These are phyloP conservation scores for Percopsis transmontana DNA, from an alignment of 2,113 vertebrate species.

Conservation along the genomic window DNA sequence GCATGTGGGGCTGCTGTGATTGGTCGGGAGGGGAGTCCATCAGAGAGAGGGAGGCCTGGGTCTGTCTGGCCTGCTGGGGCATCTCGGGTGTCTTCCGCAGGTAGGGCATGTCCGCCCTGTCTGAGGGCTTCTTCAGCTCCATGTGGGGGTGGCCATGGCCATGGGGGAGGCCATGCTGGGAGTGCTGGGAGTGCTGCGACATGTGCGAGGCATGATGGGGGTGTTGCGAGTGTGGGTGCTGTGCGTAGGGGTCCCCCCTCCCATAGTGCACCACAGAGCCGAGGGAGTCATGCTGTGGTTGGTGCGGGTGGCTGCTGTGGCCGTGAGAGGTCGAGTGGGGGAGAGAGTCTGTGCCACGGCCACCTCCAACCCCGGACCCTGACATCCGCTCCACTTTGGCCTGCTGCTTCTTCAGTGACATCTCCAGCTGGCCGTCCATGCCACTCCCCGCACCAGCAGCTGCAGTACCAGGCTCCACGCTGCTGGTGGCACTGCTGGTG, in stretches of 20 bases:
- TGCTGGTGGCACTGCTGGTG: conserved; percentile 60
- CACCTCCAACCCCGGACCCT: conserved; percentile 54
- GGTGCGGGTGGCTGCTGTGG: conserved; percentile 50
- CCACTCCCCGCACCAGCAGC: conserved; percentile 38
- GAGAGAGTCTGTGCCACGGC: conserved; percentile 53
- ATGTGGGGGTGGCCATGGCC: conserved; percentile 68
- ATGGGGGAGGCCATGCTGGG: conserved; percentile 62
- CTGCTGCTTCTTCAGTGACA: conserved; percentile 79
- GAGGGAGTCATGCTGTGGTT: conserved; percentile 74
- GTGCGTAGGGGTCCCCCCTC: conserved; percentile 69
- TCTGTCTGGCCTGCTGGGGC: conserved; percentile 66
- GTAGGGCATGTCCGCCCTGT: conserved; percentile 73
- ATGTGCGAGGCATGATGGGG: conserved; percentile 42
- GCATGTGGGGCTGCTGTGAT: conserved; percentile 75
- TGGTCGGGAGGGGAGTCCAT: conserved; percentile 77
- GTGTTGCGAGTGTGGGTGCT: conserved; percentile 60
- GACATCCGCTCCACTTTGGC: conserved; percentile 71
- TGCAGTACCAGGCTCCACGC: conserved; percentile 21
- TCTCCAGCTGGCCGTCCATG: conserved; percentile 81
- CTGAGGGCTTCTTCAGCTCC: conserved; percentile 75
- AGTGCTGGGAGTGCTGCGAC: conserved; percentile 62
- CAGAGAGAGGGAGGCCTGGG: conserved; percentile 72
- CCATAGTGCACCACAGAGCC: conserved; percentile 85
- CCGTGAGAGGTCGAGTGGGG: conserved; percentile 54
- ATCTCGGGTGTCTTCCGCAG: conserved; percentile 72